Percentiles rank a stretch among this genome's conserved stretches.
These are phyloP conservation scores for Macrosoma leucophasiata DNA, from an alignment of 2,888 invertebrate genomes.

Conservation along the genomic window DNA sequence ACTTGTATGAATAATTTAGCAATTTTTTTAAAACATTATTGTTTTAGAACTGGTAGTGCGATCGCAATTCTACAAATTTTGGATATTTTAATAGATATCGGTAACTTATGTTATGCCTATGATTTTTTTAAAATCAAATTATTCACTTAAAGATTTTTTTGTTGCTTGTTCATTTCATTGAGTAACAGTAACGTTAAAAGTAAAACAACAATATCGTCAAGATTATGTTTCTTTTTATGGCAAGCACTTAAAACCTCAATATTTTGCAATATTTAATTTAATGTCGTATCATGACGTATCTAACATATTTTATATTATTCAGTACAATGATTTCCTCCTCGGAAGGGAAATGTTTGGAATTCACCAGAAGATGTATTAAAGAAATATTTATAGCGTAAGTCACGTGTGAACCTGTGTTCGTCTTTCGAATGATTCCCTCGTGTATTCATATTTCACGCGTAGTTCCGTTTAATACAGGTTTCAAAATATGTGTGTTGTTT, in stretches of 20 bases:
- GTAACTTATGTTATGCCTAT: background rate
- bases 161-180: too few relatives aligned
- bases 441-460: background rate
- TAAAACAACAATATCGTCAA: too few relatives aligned
- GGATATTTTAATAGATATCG: background rate
- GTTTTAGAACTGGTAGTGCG: too few relatives aligned
- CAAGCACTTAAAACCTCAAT: background rate
- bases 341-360: constrained; percentile 54
- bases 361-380: constrained; percentile 61
- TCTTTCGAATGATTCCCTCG: constrained; percentile 2
- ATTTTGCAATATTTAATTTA: background rate
- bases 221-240: background rate
- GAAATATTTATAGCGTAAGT: constrained; percentile 37
- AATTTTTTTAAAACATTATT: too few relatives aligned
- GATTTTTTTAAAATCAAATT: background rate
- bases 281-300: constrained; percentile 9
- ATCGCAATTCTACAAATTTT: background rate
- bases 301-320: constrained; percentile 36
- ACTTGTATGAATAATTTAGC: too few relatives aligned
- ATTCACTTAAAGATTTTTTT: too few relatives aligned
- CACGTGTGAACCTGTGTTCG: constrained; percentile 9
- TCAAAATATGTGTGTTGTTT: too few relatives aligned
- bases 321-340: constrained; percentile 68
- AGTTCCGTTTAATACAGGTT: background rate
- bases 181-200: too few relatives aligned